Evolutionary conservation across 2,888 invertebrate genomes (phyloP), one percentile per base, ranked within the genome.

Genomic region (Zelleria hepariella): DNA sequence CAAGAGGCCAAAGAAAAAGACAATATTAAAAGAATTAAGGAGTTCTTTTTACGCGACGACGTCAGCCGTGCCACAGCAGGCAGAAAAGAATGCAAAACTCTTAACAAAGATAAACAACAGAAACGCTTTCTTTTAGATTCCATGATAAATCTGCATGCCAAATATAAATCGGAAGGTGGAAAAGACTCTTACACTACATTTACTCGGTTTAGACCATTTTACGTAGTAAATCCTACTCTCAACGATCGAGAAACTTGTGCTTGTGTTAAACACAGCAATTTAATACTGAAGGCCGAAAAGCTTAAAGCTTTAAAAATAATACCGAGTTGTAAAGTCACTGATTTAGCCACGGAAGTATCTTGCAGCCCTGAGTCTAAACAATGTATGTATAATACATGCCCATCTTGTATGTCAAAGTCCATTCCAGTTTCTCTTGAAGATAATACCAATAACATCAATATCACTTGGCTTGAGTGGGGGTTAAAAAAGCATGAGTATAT

Each of bases 21-120:
- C 48, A 55, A 58, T 56, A 58, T 51, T 48, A 57, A 59, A 58
- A 27, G 60, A 62, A 58, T 58, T 10, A 60, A 56, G 52, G 48
- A 58, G 52, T 67, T 65, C 51, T 65, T 58, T 51, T 1, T 59
- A 8, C 54, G 62, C 42, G 65, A 66, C 42, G 66, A 67, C 51
- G 57, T 62, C 4, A 65, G 62, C 26, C 27, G 66, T 8, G 56
- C 51, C 52, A 66, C 65, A 0, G 60, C 66, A 21, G 64, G 66
- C 5, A 63, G 62, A 61, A 64, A 59, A 60, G 61, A 65, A 62
- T 58, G 52, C 42, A 26, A 59, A 51, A 64, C 64, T 2, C 48
- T 18, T 42, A 58, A 59, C 2, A 65, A 65, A 61, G 15, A 57
- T 5, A 65, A 65, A 59, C 7, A 24, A 5, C 66, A 66, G 57